Conservation (phyloP, 2,113 vertebrate genomes). For the Seriola quinqueradiata region DNA sequence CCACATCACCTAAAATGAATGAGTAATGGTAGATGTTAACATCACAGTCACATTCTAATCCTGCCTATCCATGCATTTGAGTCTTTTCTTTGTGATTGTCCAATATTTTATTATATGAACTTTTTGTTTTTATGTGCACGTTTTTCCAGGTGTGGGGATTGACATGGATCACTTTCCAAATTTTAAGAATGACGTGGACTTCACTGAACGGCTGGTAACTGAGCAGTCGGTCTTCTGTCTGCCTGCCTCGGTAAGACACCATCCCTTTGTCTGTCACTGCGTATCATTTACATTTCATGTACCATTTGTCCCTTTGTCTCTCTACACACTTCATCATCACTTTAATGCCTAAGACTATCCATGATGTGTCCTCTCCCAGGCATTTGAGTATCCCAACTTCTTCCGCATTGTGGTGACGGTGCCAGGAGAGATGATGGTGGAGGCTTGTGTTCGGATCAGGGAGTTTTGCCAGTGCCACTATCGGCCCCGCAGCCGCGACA, state of each 20-base stretch:
- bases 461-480: slow-evolving; percentile 94
- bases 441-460: slow-evolving; percentile 92
- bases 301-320: neutral
- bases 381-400: slow-evolving; percentile 95
- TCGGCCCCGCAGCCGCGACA: slow-evolving; percentile 67
- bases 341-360: neutral
- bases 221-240: slow-evolving; percentile 98
- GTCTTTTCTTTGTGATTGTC: too few species aligned
- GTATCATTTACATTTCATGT: neutral
- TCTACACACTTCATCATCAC: neutral
- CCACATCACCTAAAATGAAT: too few species aligned
- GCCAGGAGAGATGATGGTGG: slow-evolving; percentile 92
- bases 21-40: too few species aligned
- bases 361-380: slow-evolving; percentile 80
- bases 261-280: neutral
- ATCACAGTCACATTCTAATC: too few species aligned
- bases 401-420: slow-evolving; percentile 96
- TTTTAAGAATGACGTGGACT: slow-evolving; percentile 94
- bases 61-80: too few species aligned
- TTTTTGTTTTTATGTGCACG: neutral
- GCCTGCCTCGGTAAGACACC: slow-evolving; percentile 88
- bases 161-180: slow-evolving; percentile 95
- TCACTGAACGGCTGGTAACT: slow-evolving; percentile 91
- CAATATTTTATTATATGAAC: too few species aligned
- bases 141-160: slow-evolving; percentile 90